Percentiles rank a stretch among this genome's conserved stretches.
These are phyloP conservation scores for Hystrix cristata DNA, from an alignment of 2,113 vertebrate species.

Conservation along the genomic window DNA sequence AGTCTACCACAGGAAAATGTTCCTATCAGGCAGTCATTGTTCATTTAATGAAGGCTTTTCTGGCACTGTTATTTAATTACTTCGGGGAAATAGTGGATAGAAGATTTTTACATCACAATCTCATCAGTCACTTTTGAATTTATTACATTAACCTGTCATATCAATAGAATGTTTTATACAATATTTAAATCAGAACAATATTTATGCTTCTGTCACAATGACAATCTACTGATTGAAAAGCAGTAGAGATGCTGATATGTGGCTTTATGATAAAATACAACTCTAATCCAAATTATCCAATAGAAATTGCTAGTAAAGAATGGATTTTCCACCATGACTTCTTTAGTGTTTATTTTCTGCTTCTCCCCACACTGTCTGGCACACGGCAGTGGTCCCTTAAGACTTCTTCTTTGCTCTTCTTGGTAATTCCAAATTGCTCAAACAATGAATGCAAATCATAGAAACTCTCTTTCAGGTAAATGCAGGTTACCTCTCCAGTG, in stretches of 20 bases:
- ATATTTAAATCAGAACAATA: neutral
- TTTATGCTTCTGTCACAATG: neutral
- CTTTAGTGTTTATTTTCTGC: neutral
- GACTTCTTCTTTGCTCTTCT: neutral
- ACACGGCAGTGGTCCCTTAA: neutral
- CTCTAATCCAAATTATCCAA: neutral
- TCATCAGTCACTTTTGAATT: neutral
- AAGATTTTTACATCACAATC: neutral
- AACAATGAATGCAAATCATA: neutral
- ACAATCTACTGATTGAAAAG: neutral
- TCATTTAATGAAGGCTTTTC: neutral
- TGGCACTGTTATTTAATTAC: neutral
- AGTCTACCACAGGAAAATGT: neutral
- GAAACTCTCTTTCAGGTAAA: neutral
- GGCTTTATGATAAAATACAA: neutral
- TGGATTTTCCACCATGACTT: neutral
- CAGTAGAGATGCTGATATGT: neutral
- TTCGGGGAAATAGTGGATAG: neutral
- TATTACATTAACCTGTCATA: neutral
- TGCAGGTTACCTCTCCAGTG: neutral
- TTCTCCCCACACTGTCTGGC: neutral
- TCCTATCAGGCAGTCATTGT: neutral
- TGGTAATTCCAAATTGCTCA: neutral
- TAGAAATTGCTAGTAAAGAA: too few relatives aligned
- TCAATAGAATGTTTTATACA: neutral